Conservation (phyloP, 1,140 invertebrate species). For the Amyelois transitella region DNA sequence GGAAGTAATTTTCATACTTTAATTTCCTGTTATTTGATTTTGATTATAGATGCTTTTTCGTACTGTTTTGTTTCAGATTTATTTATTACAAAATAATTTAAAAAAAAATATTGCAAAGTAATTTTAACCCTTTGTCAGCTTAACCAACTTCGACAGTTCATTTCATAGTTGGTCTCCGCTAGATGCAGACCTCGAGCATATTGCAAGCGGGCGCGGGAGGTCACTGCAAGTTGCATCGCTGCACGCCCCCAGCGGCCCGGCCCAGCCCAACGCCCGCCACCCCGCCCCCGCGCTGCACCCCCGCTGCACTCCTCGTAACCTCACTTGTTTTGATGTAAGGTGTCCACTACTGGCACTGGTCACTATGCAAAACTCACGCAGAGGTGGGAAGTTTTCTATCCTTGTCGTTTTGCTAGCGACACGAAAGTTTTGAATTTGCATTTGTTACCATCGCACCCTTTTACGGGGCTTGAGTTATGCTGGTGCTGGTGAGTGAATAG, state of each 20-base stretch:
- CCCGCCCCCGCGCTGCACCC: slow-evolving; percentile 20
- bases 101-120: no score
- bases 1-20: not conserved
- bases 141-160: no score
- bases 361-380: slow-evolving; percentile 59
- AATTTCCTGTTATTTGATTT: not conserved
- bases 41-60: not conserved
- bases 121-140: no score
- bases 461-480: slow-evolving; percentile 7
- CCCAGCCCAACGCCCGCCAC: slow-evolving; percentile 25
- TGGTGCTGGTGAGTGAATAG: slow-evolving; percentile 5
- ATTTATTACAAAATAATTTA: no score
- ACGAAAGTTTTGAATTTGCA: slow-evolving; percentile 25
- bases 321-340: slow-evolving; percentile 71
- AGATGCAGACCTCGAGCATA: slow-evolving; percentile 10
- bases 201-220: slow-evolving; percentile 42
- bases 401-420: slow-evolving; percentile 21
- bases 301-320: slow-evolving; percentile 29
- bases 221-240: slow-evolving; percentile 45
- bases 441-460: slow-evolving; percentile 6
- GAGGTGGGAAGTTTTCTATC: slow-evolving; percentile 27
- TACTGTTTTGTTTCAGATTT: not conserved
- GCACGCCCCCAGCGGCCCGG: slow-evolving; percentile 27
- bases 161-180: slow-evolving; percentile 16
- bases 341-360: slow-evolving; percentile 38